Percentiles rank a stretch among this genome's conserved stretches.
Conservation (phyloP, 2,113 vertebrate species). For the Dasyurus viverrinus region DNA sequence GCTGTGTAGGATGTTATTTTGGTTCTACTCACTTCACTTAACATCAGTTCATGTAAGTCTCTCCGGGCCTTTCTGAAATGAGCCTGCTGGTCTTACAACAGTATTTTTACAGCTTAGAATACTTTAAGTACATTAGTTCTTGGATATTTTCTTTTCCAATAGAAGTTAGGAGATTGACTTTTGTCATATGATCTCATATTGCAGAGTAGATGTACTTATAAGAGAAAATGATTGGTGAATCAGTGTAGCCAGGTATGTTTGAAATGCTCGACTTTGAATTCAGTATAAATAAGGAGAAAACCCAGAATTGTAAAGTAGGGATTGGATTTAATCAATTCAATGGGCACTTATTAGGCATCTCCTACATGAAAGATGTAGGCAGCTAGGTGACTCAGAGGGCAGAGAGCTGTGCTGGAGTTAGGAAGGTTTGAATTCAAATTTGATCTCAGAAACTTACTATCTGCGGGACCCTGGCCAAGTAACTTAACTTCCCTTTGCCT, state of each 20-base stretch:
- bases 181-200: neutral
- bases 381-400: neutral
- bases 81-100: neutral
- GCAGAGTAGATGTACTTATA: neutral
- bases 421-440: neutral
- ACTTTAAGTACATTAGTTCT: neutral
- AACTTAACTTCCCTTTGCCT: neutral
- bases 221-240: neutral
- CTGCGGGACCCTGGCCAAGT: neutral
- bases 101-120: neutral
- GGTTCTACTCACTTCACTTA: no score
- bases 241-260: neutral
- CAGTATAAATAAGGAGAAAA: neutral
- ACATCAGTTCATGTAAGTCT: no score
- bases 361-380: neutral
- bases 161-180: neutral
- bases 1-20: no score
- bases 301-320: neutral
- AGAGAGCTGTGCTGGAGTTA: neutral
- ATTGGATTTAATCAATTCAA: neutral
- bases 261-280: conserved; percentile 45
- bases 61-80: no score
- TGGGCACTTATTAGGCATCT: neutral
- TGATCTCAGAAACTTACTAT: neutral
- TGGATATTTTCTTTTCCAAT: neutral